A percentile compares a stretch with the other conserved stretches of the same genome.
These are phyloP conservation scores for Molorchus minor DNA, from an alignment of 2,888 invertebrate species.

Conservation along the genomic window DNA sequence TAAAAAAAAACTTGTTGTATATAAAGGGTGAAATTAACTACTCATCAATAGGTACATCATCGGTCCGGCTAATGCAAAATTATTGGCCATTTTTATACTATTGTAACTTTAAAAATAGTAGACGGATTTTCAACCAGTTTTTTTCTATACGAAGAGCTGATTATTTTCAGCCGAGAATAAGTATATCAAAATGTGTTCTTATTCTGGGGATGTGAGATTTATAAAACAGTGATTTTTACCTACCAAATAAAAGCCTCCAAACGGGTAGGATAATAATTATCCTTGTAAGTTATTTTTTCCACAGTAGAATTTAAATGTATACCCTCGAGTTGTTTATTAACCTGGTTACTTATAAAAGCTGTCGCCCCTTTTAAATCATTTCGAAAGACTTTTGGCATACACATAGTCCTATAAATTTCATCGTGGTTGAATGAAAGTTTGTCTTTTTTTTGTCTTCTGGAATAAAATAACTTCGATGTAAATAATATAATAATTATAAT, in stretches of 20 bases:
- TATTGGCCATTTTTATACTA: too few species aligned
- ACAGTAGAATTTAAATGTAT: background rate
- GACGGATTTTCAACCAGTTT: too few species aligned
- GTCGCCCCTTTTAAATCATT: background rate
- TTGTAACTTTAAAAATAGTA: too few species aligned
- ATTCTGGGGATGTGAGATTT: too few species aligned
- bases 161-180: too few species aligned
- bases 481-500: too few species aligned
- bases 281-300: background rate
- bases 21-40: too few species aligned
- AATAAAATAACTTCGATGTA: background rate
- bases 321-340: background rate
- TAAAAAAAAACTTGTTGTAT: too few species aligned
- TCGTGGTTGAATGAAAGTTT: constrained; percentile 1
- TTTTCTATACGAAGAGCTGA: too few species aligned
- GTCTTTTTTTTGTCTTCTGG: constrained; percentile 2
- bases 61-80: too few species aligned
- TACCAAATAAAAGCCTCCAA: background rate
- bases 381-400: constrained; percentile 2
- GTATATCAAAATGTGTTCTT: too few species aligned
- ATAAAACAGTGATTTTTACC: background rate
- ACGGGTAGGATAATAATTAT: background rate
- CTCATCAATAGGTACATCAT: too few species aligned
- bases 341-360: background rate
- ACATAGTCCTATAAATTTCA: background rate